phyloP scores from a whole-genome alignment of 2,888 invertebrate species.

The Mythimna loreyi region DNA sequence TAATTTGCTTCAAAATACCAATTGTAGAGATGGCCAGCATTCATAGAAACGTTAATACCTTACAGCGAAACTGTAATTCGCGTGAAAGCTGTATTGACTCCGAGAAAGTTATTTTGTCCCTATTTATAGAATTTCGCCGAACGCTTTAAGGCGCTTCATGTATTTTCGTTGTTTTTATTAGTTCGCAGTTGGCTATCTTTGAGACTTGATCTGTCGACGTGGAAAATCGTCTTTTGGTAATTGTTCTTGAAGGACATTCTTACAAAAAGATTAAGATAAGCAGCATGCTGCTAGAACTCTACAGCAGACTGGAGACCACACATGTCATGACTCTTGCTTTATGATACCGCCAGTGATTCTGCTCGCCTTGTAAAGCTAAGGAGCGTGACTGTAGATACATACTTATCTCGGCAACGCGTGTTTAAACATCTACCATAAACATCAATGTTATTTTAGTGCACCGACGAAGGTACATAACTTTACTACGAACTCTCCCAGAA shows the following conservation, averaged over 20 bases:
- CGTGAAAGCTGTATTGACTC: slow-evolving; percentile 51
- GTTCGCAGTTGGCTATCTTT: not conserved
- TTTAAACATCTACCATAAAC: slow-evolving; percentile 55
- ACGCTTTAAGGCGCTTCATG: slow-evolving; percentile 9
- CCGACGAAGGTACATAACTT: slow-evolving; percentile 29
- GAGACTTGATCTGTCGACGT: not conserved
- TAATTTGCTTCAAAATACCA: slow-evolving; percentile 64
- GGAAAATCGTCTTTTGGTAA: too few relatives aligned
- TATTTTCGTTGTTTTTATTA: slow-evolving; percentile 14
- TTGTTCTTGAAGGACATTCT: not conserved
- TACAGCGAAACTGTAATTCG: slow-evolving; percentile 47
- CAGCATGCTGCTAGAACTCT: too few relatives aligned
- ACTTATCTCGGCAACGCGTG: slow-evolving; percentile 47
- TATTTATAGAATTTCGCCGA: slow-evolving; percentile 48
- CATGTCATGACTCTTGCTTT: slow-evolving; percentile 42
- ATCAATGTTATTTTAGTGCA: slow-evolving; percentile 53
- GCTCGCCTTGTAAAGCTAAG: slow-evolving; percentile 50
- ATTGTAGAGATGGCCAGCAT: slow-evolving; percentile 54
- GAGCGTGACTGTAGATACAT: slow-evolving; percentile 49
- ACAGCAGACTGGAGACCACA: slow-evolving; percentile 40
- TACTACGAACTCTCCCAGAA: slow-evolving; percentile 45
- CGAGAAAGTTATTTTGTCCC: slow-evolving; percentile 47
- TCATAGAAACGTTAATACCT: slow-evolving; percentile 55
- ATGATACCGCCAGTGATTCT: slow-evolving; percentile 37
- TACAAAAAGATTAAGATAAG: too few relatives aligned